Evolutionary conservation across 2,888 invertebrate species (phyloP).

Genomic region (Nudaria mundana): DNA sequence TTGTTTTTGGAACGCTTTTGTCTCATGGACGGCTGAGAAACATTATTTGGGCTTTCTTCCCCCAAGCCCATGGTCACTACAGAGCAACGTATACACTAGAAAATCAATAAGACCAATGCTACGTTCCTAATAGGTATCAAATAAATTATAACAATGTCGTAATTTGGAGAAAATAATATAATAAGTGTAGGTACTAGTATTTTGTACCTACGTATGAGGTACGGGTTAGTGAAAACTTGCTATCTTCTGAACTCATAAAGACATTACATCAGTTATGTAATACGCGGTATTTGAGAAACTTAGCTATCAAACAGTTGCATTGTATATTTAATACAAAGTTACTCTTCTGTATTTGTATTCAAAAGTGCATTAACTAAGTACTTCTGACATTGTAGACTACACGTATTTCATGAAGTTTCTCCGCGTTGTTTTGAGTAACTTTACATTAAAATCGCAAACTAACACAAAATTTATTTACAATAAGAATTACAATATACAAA

Average conservation of each 20-base stretch:
- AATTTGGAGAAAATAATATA: no score
- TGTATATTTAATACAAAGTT: conserved; percentile 39
- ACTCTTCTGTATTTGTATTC: conserved; percentile 49
- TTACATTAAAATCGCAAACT: not conserved
- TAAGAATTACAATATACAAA: no score
- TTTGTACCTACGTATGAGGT: no score
- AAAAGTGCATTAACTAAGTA: conserved; percentile 53
- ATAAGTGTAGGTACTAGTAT: no score
- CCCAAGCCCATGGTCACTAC: no score
- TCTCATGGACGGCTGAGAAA: no score
- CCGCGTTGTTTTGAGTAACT: conserved; percentile 15
- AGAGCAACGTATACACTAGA: no score
- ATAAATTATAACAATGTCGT: no score
- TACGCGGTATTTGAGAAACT: conserved; percentile 15
- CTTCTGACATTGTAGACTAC: conserved; percentile 40
- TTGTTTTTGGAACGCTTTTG: no score
- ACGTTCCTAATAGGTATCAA: no score
- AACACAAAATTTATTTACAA: no score
- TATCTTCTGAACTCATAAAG: conserved; percentile 11
- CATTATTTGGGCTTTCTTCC: not conserved
- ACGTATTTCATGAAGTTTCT: conserved; percentile 31
- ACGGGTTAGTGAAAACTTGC: not conserved
- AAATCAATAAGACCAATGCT: no score
- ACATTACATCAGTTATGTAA: conserved; percentile 22
- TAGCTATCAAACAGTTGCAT: conserved; percentile 29